Conservation (phyloP, 2,888 invertebrate genomes). For the Catocala nupta region DNA sequence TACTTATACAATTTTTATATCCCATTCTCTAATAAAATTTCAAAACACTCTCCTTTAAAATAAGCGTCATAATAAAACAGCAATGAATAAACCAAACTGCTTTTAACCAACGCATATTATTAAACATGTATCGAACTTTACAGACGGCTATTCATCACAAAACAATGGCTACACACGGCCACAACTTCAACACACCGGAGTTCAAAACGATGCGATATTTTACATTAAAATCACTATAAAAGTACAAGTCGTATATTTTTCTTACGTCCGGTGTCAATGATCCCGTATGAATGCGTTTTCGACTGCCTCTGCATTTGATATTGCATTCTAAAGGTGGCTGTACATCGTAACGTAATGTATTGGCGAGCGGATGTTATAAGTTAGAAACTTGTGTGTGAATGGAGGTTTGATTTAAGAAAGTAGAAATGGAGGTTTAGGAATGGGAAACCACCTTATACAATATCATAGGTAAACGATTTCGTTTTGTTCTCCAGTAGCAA, state of each 20-base stretch:
- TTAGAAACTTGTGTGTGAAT: no score
- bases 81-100: neutral
- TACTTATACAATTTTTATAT: neutral
- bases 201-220: conserved; percentile 26
- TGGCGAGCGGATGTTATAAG: no score
- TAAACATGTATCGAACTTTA: conserved; percentile 13
- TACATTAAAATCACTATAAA: conserved; percentile 30
- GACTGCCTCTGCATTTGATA: conserved; percentile 9
- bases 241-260: conserved; percentile 11
- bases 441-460: no score
- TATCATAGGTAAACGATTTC: no score
- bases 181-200: conserved; percentile 6
- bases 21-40: no score
- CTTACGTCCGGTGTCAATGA: conserved; percentile 42
- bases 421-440: no score
- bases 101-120: neutral
- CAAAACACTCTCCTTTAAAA: no score
- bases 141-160: conserved; percentile 11
- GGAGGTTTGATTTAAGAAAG: no score
- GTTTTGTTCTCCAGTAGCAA: no score
- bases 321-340: conserved; percentile 9
- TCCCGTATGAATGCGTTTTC: conserved; percentile 14
- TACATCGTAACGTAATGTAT: neutral
- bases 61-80: no score
- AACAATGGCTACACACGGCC: conserved; percentile 8